Evolutionary conservation across 64 coral and sea anemone species (phyloP).

Genomic region (Cladopsammia gracilis): DNA sequence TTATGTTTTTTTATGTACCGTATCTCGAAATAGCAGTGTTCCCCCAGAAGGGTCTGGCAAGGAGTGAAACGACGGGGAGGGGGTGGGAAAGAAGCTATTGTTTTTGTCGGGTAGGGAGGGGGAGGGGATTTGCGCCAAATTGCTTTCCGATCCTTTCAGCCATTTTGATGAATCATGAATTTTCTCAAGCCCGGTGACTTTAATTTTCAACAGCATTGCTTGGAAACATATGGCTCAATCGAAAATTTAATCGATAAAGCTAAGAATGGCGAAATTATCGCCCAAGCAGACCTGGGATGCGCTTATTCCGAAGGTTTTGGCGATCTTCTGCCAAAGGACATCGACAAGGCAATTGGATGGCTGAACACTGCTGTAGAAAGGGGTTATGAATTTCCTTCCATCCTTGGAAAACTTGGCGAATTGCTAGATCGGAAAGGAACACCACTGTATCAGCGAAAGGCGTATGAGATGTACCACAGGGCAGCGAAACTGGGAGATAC

Average conservation of each 20-base stretch:
- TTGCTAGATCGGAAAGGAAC: conserved; percentile 43
- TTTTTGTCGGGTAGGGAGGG: too few relatives aligned
- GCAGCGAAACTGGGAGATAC: conserved; percentile 45
- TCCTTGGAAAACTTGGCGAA: conserved; percentile 36
- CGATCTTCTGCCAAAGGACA: conserved; percentile 51
- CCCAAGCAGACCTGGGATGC: conserved; percentile 26
- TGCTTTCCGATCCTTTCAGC: too few relatives aligned
- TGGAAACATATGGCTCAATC: conserved; percentile 31
- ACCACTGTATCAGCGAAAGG: conserved; percentile 42
- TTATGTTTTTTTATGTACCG: too few relatives aligned
- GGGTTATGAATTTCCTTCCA: neutral
- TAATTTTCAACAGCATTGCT: neutral
- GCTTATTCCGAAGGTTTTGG: conserved; percentile 35
- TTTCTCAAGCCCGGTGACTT: neutral
- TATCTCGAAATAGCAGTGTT: too few relatives aligned
- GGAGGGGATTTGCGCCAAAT: too few relatives aligned
- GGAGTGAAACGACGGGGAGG: too few relatives aligned
- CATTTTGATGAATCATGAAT: neutral
- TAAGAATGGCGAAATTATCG: conserved; percentile 5
- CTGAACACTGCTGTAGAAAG: conserved; percentile 55
- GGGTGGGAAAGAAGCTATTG: too few relatives aligned
- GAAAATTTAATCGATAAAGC: neutral
- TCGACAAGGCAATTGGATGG: conserved; percentile 81
- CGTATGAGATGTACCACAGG: conserved; percentile 66
- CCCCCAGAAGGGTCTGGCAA: too few relatives aligned